Conservation (phyloP, 2,113 vertebrate genomes). For the Pelecanoides urinatrix region DNA sequence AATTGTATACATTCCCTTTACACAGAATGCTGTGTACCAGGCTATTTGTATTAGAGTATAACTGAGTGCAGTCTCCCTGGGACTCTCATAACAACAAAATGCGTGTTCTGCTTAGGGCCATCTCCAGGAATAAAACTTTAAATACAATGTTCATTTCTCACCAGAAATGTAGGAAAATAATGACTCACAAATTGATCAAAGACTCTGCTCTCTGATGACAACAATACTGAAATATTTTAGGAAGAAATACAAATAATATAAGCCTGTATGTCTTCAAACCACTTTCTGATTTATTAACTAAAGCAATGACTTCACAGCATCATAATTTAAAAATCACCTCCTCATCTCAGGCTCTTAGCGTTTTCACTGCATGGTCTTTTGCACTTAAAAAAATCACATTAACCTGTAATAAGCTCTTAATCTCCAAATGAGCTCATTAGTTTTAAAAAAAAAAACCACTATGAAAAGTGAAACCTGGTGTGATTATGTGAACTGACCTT, state of each 20-base stretch:
- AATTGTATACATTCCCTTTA: neutral
- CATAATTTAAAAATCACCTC: neutral
- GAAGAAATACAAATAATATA: neutral
- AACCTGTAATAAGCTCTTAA: neutral
- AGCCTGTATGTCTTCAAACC: neutral
- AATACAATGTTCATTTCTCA: neutral
- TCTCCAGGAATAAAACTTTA: neutral
- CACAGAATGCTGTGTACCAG: neutral
- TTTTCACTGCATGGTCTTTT: neutral
- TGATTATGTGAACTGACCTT: neutral
- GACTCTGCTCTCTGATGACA: neutral
- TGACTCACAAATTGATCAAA: neutral
- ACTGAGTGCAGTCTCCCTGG: neutral
- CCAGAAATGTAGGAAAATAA: neutral
- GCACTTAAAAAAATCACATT: neutral
- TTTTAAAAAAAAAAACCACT: neutral
- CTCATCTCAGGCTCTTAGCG: neutral
- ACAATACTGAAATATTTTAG: neutral
- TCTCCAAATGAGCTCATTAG: neutral
- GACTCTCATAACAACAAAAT: neutral
- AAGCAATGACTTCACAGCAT: neutral
- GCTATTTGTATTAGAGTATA: neutral
- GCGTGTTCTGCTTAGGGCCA: neutral
- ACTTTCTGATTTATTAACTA: neutral
- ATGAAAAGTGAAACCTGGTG: neutral